A percentile compares a stretch with the other conserved stretches of the same genome.
phyloP scores from a whole-genome alignment of 1,140 invertebrate species.

The Trinorchestia longiramus region DNA sequence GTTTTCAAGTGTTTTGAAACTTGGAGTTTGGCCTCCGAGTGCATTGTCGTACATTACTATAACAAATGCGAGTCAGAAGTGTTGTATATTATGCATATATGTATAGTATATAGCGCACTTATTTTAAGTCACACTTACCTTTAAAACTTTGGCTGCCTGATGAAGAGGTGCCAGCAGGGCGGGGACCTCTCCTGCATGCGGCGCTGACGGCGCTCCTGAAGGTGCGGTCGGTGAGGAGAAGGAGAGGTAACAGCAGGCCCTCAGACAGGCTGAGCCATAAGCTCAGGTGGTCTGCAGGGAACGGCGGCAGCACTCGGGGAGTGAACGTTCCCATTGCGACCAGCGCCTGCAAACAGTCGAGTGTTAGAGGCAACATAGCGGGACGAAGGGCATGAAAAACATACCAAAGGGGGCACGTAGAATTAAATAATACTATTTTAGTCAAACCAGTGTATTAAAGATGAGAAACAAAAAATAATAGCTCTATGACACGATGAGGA shows the following conservation, averaged over 20 bases:
- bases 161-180: not conserved
- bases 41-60: too few species aligned
- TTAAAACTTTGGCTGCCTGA: not conserved
- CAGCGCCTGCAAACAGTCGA: conserved; percentile 64
- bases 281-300: conserved; percentile 69
- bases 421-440: not conserved
- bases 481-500: too few species aligned
- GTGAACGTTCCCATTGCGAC: conserved; percentile 70
- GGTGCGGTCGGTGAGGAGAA: conserved; percentile 73
- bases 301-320: conserved; percentile 68
- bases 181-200: conserved; percentile 60
- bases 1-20: too few species aligned
- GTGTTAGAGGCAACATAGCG: not conserved
- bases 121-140: not conserved
- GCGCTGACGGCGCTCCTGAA: conserved; percentile 68
- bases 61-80: too few species aligned
- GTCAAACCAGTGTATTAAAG: not conserved
- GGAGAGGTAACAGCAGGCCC: conserved; percentile 72
- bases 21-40: too few species aligned
- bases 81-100: too few species aligned
- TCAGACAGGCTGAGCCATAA: conserved; percentile 72
- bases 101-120: too few species aligned
- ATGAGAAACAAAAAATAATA: too few species aligned
- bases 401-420: not conserved
- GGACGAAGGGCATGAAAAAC: not conserved